These are phyloP conservation scores for Brachyopa scutellaris DNA, from an alignment of 2,888 invertebrate genomes.

Conservation along the genomic window DNA sequence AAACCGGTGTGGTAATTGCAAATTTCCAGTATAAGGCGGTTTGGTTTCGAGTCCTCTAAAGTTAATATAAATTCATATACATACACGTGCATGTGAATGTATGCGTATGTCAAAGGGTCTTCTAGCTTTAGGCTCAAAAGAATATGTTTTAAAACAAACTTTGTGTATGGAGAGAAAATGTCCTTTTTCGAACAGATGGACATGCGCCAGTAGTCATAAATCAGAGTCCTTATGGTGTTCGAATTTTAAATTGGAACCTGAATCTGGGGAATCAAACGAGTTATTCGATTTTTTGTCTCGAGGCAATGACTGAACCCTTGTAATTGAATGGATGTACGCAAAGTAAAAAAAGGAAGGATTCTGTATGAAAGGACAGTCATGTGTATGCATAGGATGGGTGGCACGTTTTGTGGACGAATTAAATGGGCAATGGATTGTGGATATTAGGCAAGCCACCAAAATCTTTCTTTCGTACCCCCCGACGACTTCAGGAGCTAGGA, in stretches of 20 bases:
- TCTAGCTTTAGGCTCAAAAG: background rate
- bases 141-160: background rate
- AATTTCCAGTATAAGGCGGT: background rate
- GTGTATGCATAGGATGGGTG: background rate
- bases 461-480: too few relatives aligned
- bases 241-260: background rate
- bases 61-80: too few relatives aligned
- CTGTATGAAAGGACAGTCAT: background rate
- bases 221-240: background rate
- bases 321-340: background rate
- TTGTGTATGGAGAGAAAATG: background rate
- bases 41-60: too few relatives aligned
- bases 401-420: background rate
- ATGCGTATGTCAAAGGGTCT: too few relatives aligned
- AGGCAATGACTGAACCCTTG: background rate
- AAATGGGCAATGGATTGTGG: too few relatives aligned
- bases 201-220: background rate
- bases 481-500: too few relatives aligned
- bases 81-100: too few relatives aligned
- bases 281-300: constrained; percentile 5
- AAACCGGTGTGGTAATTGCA: constrained; percentile 33
- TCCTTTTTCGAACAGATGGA: background rate
- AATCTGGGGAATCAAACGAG: background rate
- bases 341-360: too few relatives aligned
- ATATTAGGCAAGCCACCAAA: too few relatives aligned